A percentile compares a stretch with the other conserved stretches of the same genome.
Conservation (phyloP, 2,797 vertebrate genomes). For the Carcharodon carcharias region DNA sequence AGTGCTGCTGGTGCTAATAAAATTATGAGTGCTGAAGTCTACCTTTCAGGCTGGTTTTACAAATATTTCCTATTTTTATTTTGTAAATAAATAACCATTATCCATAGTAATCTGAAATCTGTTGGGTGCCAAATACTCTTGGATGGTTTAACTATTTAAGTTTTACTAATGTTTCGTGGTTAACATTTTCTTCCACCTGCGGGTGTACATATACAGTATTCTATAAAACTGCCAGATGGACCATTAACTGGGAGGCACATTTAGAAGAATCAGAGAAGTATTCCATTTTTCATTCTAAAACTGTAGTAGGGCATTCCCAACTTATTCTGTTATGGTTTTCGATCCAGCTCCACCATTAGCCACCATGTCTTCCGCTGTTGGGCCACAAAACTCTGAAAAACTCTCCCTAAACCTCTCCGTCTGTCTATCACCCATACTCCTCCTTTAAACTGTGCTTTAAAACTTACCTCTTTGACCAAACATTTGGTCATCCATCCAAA, state of each 20-base stretch:
- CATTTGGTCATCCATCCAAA: background rate
- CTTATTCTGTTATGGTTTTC: background rate
- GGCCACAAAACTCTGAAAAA: background rate
- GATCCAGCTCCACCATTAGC: background rate
- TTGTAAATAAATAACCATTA: constrained; percentile 9
- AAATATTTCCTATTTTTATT: constrained; percentile 55
- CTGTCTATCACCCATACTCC: background rate
- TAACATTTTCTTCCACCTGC: background rate
- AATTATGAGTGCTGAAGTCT: constrained; percentile 60
- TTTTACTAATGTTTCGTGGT: background rate
- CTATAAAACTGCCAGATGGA: background rate
- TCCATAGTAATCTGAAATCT: background rate
- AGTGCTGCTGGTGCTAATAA: constrained; percentile 65
- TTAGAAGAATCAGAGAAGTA: background rate
- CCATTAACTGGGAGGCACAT: background rate
- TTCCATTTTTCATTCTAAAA: background rate
- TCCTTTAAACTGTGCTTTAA: background rate
- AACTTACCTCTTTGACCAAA: background rate
- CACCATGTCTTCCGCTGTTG: background rate
- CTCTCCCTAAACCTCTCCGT: background rate
- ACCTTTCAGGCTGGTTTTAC: constrained; percentile 53
- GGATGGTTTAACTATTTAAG: background rate
- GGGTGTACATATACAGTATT: background rate
- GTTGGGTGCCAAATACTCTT: background rate
- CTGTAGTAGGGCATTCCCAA: background rate